Percentiles rank a stretch among this genome's conserved stretches.
Conservation (phyloP, 2,888 invertebrate genomes). For the Osedax fenrisi region DNA sequence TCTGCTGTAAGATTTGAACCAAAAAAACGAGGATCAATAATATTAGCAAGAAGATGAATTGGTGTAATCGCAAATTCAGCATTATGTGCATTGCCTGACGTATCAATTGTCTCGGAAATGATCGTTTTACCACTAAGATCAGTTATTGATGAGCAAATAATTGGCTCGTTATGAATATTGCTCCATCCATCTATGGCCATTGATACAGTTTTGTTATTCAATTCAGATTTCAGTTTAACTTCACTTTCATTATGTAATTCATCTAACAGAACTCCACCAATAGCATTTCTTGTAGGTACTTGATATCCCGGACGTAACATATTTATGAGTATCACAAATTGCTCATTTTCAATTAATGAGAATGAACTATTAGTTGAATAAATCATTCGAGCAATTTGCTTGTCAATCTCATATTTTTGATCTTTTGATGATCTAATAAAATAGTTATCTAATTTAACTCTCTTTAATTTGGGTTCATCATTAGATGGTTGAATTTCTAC, state of each 20-base stretch:
- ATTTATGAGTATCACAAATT: not conserved
- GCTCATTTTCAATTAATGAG: not conserved
- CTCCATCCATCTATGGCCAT: too few relatives aligned
- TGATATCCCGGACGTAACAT: slow-evolving; percentile 1
- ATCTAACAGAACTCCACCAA: not conserved
- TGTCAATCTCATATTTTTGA: not conserved
- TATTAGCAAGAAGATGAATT: slow-evolving; percentile 6
- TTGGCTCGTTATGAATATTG: slow-evolving; percentile 4
- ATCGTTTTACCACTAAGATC: not conserved
- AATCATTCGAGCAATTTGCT: not conserved
- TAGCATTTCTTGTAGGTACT: not conserved
- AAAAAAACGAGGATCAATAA: not conserved
- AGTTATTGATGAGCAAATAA: not conserved
- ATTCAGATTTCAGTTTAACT: not conserved
- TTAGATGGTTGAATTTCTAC: not conserved
- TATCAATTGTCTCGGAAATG: not conserved
- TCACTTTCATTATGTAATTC: not conserved
- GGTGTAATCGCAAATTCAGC: not conserved
- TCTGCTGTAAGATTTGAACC: not conserved
- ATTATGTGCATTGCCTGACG: slow-evolving; percentile 1
- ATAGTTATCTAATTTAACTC: too few relatives aligned
- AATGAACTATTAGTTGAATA: slow-evolving; percentile 1
- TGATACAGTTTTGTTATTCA: not conserved
- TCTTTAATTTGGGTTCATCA: not conserved
- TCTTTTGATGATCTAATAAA: not conserved